A percentile compares a stretch with the other conserved stretches of the same genome.
These are phyloP conservation scores for Cheilosia vulpina DNA, from an alignment of 2,888 invertebrate species.

Conservation along the genomic window DNA sequence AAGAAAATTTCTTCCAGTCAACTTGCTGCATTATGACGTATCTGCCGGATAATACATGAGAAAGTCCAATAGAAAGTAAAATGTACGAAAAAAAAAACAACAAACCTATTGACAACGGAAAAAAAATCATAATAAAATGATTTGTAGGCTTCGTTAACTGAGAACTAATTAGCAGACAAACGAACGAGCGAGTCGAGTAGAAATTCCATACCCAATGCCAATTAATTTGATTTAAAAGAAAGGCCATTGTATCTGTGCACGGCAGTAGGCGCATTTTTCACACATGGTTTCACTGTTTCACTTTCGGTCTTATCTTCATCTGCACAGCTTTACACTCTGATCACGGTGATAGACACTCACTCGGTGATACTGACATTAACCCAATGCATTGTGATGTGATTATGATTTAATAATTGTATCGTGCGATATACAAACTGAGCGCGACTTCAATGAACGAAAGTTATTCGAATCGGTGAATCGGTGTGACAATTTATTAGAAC, in stretches of 20 bases:
- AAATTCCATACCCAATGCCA: conserved; percentile 52
- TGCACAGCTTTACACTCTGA: conserved; percentile 20
- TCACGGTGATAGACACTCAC: conserved; percentile 14
- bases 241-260: conserved; percentile 49
- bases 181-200: conserved; percentile 4
- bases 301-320: conserved; percentile 28
- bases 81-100: conserved; percentile 30
- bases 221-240: conserved; percentile 67
- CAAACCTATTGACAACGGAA: conserved; percentile 38
- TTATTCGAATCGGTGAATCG: conserved; percentile 40
- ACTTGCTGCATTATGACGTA: conserved; percentile 16
- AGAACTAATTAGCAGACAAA: conserved; percentile 57
- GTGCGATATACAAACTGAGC: conserved; percentile 13
- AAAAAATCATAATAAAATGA: conserved; percentile 56
- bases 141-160: conserved; percentile 56
- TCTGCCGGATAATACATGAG: conserved; percentile 46
- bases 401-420: conserved; percentile 59
- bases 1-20: conserved; percentile 42
- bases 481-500: conserved; percentile 56
- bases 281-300: conserved; percentile 71
- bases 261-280: conserved; percentile 60
- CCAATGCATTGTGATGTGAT: conserved; percentile 37
- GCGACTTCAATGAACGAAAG: conserved; percentile 58
- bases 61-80: conserved; percentile 74
- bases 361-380: conserved; percentile 37